phyloP scores from a whole-genome alignment of 2,797 vertebrate species.

The Smutsia temminckii region DNA sequence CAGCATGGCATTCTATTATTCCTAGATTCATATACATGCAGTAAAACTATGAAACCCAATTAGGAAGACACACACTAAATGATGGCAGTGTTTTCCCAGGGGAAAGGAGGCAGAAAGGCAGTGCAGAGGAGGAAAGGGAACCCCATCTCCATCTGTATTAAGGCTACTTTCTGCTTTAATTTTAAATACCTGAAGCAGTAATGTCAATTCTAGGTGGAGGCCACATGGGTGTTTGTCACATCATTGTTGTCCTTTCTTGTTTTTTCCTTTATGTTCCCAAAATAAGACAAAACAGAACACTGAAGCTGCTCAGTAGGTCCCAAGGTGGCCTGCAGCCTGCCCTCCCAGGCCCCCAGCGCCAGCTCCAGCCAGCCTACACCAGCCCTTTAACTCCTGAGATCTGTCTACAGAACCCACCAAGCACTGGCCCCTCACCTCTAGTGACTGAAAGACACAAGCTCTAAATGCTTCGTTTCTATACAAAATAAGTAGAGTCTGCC shows the following conservation, averaged over 20 bases:
- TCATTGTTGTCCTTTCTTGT: neutral
- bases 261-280: neutral
- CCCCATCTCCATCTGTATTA: neutral
- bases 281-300: neutral
- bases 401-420: neutral
- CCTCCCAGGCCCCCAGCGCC: neutral
- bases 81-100: neutral
- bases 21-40: neutral
- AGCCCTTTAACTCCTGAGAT: neutral
- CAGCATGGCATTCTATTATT: neutral
- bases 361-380: neutral
- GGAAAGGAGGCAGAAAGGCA: neutral
- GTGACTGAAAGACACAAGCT: neutral
- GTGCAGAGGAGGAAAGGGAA: neutral
- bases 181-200: constrained; percentile 20
- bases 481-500: neutral
- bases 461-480: neutral
- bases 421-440: neutral
- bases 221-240: neutral
- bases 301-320: neutral
- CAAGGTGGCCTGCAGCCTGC: neutral
- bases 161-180: neutral
- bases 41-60: neutral
- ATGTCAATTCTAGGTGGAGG: neutral
- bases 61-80: neutral